These are phyloP conservation scores for Setipinna tenuifilis DNA, from an alignment of 2,797 vertebrate genomes.

Conservation along the genomic window DNA sequence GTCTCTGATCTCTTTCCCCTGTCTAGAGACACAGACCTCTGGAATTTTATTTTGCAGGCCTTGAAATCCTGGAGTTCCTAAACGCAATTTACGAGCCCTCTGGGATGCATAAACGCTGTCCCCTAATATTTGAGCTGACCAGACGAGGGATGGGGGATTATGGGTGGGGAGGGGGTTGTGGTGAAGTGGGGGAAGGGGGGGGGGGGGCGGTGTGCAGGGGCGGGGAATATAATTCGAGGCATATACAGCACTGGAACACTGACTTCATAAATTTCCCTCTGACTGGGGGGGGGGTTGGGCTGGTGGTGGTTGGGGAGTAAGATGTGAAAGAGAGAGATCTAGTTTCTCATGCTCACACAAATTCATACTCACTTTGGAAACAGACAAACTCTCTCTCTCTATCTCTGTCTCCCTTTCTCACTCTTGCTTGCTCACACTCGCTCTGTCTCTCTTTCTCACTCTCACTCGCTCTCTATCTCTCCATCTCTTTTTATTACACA, in stretches of 20 bases:
- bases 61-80: slow-evolving; percentile 42
- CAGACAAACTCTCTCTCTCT: not conserved
- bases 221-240: not conserved
- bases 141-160: not conserved
- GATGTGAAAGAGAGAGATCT: slow-evolving; percentile 19
- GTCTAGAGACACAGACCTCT: slow-evolving; percentile 22
- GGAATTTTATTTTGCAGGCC: slow-evolving; percentile 32
- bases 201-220: not conserved
- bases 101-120: slow-evolving; percentile 22
- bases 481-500: too few species aligned
- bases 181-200: not conserved
- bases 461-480: too few species aligned
- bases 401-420: not conserved
- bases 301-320: not conserved
- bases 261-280: slow-evolving; percentile 17
- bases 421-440: not conserved
- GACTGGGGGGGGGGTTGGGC: not conserved
- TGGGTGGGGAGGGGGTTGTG: not conserved
- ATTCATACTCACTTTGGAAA: not conserved
- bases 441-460: not conserved
- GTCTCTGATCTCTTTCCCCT: slow-evolving; percentile 18
- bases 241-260: not conserved
- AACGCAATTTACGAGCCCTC: slow-evolving; percentile 42
- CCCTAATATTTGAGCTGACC: slow-evolving; percentile 20
- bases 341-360: not conserved